These are phyloP conservation scores for Lepilemur septentrionalis DNA, from an alignment of 2,797 vertebrate species.

Conservation along the genomic window DNA sequence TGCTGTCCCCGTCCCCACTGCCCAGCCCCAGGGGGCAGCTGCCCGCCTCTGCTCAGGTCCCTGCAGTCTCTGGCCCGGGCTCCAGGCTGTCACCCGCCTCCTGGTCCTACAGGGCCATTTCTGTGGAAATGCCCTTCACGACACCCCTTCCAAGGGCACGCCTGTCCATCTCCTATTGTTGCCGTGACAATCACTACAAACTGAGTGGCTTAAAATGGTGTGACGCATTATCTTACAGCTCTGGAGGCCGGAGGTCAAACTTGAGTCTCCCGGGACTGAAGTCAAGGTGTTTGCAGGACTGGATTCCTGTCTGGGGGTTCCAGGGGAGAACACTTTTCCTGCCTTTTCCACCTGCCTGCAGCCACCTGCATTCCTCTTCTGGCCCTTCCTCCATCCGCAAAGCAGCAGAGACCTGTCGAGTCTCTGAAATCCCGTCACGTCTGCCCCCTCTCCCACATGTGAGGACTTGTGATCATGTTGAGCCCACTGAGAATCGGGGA, in stretches of 20 bases:
- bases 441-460: too few species aligned
- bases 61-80: accelerated
- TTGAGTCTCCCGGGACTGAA: accelerated
- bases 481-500: background rate
- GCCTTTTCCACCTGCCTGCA: background rate
- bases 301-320: too few species aligned
- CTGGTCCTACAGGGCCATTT: too few species aligned
- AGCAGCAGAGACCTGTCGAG: background rate
- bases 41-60: accelerated
- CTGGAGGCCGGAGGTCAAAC: too few species aligned
- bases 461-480: accelerated
- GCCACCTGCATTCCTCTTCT: too few species aligned
- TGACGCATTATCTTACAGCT: accelerated
- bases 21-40: too few species aligned
- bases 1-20: accelerated
- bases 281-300: background rate
- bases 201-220: accelerated
- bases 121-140: background rate
- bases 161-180: accelerated
- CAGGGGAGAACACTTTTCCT: accelerated
- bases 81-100: accelerated
- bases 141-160: accelerated
- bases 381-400: accelerated
- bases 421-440: too few species aligned
- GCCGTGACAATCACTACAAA: background rate